These are phyloP conservation scores for Taenioides sp. DNA, from an alignment of 2,797 vertebrate genomes.

Conservation along the genomic window DNA sequence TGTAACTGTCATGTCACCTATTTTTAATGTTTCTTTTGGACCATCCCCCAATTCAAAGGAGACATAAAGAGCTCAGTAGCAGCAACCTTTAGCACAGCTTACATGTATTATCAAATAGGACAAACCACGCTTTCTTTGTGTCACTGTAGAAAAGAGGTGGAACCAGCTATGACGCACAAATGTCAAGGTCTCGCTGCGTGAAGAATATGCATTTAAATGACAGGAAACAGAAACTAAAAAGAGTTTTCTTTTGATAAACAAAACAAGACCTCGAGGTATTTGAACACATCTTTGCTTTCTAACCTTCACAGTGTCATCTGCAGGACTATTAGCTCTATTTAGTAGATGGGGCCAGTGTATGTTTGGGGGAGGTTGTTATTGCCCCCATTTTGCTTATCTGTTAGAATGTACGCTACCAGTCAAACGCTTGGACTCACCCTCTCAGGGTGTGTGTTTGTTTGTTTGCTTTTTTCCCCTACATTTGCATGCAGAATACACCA, in stretches of 20 bases:
- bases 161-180: constrained; percentile 60
- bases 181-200: constrained; percentile 69
- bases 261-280: not conserved
- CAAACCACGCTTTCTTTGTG: constrained; percentile 67
- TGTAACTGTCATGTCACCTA: constrained; percentile 36
- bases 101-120: constrained; percentile 71
- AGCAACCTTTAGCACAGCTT: constrained; percentile 68
- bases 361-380: too few species aligned
- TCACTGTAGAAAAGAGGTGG: constrained; percentile 61
- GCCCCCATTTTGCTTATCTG: too few species aligned
- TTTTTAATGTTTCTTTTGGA: constrained; percentile 23
- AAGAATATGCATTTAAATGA: constrained; percentile 38
- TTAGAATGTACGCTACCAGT: too few species aligned
- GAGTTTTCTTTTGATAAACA: not conserved
- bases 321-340: too few species aligned
- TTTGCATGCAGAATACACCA: too few species aligned
- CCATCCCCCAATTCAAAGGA: constrained; percentile 67
- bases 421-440: too few species aligned
- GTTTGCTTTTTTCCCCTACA: too few species aligned
- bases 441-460: too few species aligned
- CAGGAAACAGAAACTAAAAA: not conserved
- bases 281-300: not conserved
- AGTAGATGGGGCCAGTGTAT: too few species aligned
- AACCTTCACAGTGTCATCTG: not conserved
- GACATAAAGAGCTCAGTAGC: constrained; percentile 70